Percentiles rank a stretch among this genome's conserved stretches.
These are phyloP conservation scores for Chrysolina haemoptera DNA, from an alignment of 2,888 invertebrate species.

Conservation along the genomic window DNA sequence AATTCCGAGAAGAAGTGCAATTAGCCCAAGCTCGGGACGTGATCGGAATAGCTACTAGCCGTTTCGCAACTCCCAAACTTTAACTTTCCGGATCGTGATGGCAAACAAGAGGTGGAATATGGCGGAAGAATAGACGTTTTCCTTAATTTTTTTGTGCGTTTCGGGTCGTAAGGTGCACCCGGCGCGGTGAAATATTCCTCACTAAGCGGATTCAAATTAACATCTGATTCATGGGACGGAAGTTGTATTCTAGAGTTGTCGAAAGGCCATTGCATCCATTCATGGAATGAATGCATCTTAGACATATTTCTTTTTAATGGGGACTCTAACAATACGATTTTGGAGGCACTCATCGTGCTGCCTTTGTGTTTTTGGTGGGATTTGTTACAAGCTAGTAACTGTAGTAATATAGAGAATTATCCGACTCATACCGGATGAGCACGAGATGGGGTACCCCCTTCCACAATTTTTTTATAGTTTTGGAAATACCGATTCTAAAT, in stretches of 20 bases:
- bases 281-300: no score
- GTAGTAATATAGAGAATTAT: no score
- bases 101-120: constrained; percentile 57
- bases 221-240: not conserved
- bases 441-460: no score
- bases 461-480: no score
- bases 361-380: no score
- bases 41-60: constrained; percentile 64
- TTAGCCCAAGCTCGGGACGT: constrained; percentile 66
- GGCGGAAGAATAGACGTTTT: constrained; percentile 37
- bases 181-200: constrained; percentile 25
- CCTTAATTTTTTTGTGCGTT: constrained; percentile 38
- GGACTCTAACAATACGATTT: no score
- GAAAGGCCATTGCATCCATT: not conserved
- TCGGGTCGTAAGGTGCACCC: constrained; percentile 27
- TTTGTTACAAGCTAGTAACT: no score
- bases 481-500: no score
- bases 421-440: no score
- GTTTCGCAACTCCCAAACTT: constrained; percentile 50
- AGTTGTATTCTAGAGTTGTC: not conserved
- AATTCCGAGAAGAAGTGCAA: constrained; percentile 68
- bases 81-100: constrained; percentile 54
- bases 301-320: no score
- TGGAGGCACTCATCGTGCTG: no score
- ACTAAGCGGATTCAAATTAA: constrained; percentile 28